These are phyloP conservation scores for Callimorpha dominula DNA, from an alignment of 2,888 invertebrate species.

Conservation along the genomic window DNA sequence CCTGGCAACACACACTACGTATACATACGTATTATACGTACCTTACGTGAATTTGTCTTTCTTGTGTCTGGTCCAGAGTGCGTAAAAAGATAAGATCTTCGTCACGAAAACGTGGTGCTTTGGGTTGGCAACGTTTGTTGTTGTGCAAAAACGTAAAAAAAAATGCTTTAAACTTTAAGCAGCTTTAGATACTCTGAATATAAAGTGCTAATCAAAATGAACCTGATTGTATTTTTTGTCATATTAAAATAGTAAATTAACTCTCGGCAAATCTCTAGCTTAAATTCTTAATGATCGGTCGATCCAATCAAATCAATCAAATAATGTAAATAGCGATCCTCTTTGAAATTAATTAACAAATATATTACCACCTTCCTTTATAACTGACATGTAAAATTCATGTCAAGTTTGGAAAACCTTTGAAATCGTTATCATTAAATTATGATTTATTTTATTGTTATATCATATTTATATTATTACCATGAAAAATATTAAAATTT, in stretches of 20 bases:
- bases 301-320: too few species aligned
- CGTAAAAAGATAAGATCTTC: conserved; percentile 37
- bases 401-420: too few species aligned
- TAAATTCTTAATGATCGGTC: too few species aligned
- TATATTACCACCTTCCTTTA: too few species aligned
- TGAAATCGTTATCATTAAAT: too few species aligned
- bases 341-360: too few species aligned
- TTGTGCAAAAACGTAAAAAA: conserved; percentile 26
- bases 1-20: conserved; percentile 62
- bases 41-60: conserved; percentile 40
- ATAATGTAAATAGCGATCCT: too few species aligned
- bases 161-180: background rate
- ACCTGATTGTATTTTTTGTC: background rate
- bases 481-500: background rate
- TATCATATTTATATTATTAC: background rate
- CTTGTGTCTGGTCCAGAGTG: conserved; percentile 43
- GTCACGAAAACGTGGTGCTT: conserved; percentile 20
- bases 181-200: background rate
- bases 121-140: conserved; percentile 14
- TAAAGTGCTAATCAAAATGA: background rate
- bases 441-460: too few species aligned
- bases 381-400: too few species aligned
- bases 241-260: too few species aligned
- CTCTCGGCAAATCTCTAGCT: too few species aligned
- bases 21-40: conserved; percentile 45